phyloP scores from a whole-genome alignment of 2,113 vertebrate genomes.

The Ramphastos sulfuratus region DNA sequence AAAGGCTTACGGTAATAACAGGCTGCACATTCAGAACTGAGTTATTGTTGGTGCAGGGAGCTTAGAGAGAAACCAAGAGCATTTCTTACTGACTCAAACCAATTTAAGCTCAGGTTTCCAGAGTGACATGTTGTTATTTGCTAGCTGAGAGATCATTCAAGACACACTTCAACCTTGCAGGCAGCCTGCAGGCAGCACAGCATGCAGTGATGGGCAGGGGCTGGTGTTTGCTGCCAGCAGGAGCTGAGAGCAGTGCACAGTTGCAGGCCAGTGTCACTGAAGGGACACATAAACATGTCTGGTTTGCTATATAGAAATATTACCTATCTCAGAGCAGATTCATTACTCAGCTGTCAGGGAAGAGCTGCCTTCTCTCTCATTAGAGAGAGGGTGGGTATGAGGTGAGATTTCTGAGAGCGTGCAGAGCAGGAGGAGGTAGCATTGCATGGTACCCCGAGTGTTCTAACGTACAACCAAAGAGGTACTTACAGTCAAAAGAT shows the following conservation, averaged over 20 bases:
- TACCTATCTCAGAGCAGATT: background rate
- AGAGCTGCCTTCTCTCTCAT: background rate
- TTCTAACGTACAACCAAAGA: background rate
- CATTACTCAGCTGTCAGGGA: background rate
- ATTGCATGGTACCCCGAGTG: background rate
- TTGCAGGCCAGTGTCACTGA: background rate
- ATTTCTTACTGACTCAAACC: background rate
- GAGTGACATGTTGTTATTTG: conserved; percentile 32
- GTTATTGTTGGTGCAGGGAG: background rate
- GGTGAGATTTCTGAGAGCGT: background rate
- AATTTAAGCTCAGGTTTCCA: conserved; percentile 7
- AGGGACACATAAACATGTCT: background rate
- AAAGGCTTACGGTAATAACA: background rate
- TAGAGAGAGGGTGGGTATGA: background rate
- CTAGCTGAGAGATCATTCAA: background rate
- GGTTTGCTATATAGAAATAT: background rate
- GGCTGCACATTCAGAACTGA: background rate
- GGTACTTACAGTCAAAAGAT: background rate
- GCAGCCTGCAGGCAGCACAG: background rate
- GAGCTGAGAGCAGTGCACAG: background rate
- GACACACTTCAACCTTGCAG: background rate
- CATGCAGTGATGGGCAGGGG: background rate
- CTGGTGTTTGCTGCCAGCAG: fast-evolving
- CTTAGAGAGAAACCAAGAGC: background rate
- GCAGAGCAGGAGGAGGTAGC: background rate